Conservation (phyloP, 1,140 invertebrate species). For the Drosophila athabasca region DNA sequence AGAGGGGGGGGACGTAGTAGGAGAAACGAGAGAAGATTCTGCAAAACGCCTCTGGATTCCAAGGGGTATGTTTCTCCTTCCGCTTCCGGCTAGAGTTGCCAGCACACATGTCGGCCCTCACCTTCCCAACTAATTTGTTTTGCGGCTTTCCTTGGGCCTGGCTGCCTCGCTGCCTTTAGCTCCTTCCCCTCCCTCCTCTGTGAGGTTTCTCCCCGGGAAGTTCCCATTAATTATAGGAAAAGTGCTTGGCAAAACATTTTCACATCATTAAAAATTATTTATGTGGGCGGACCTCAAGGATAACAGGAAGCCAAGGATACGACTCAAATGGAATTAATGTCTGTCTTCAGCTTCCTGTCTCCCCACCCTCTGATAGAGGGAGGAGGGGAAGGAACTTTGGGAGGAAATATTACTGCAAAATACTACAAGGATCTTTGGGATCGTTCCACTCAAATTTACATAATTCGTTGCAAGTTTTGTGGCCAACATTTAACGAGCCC, state of each 20-base stretch:
- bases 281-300: slow-evolving; percentile 44
- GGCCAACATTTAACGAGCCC: slow-evolving; percentile 54
- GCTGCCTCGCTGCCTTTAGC: slow-evolving; percentile 4
- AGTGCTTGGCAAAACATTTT: slow-evolving; percentile 49
- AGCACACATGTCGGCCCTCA: slow-evolving; percentile 33
- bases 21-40: not conserved
- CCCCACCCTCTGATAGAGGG: not conserved
- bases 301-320: slow-evolving; percentile 46
- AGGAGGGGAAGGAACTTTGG: slow-evolving; percentile 12
- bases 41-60: not conserved
- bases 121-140: slow-evolving; percentile 42
- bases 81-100: slow-evolving; percentile 31
- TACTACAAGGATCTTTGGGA: slow-evolving; percentile 14
- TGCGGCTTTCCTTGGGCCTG: slow-evolving; percentile 18
- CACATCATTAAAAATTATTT: slow-evolving; percentile 70
- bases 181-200: not conserved
- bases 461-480: slow-evolving; percentile 47
- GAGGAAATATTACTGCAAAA: slow-evolving; percentile 10
- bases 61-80: not conserved
- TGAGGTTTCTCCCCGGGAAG: slow-evolving; percentile 12
- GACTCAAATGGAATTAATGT: slow-evolving; percentile 51
- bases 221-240: slow-evolving; percentile 52
- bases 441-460: slow-evolving; percentile 40
- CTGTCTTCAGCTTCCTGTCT: slow-evolving; percentile 11
- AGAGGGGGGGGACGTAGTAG: not conserved